These are phyloP conservation scores for Todus mexicanus DNA, from an alignment of 2,797 vertebrate species.

Conservation along the genomic window DNA sequence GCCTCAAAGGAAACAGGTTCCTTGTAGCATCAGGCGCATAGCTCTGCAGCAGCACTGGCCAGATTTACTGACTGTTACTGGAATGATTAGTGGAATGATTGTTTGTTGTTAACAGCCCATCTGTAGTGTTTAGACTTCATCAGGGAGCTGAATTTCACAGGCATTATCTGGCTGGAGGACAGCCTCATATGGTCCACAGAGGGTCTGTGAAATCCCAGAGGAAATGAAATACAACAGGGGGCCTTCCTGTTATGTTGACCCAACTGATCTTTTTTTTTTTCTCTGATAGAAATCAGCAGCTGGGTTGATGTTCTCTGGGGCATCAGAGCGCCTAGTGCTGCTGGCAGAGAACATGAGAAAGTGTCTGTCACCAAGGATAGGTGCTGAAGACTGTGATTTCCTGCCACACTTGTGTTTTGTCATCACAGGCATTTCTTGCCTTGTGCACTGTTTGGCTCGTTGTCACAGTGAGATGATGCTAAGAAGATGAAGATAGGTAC, in stretches of 20 bases:
- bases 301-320: constrained; percentile 15
- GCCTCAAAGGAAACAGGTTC: constrained; percentile 54
- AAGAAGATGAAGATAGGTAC: not conserved
- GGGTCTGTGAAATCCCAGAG: constrained; percentile 56
- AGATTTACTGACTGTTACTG: constrained; percentile 50
- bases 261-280: constrained; percentile 48
- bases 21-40: constrained; percentile 7
- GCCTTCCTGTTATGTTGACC: constrained; percentile 58
- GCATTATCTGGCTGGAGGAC: constrained; percentile 45
- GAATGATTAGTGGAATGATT: constrained; percentile 60
- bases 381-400: not conserved
- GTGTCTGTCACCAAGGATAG: not conserved
- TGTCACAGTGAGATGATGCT: not conserved
- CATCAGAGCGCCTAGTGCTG: not conserved
- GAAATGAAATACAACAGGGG: constrained; percentile 66
- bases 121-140: constrained; percentile 63
- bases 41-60: constrained; percentile 3
- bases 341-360: constrained; percentile 34
- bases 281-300: constrained; percentile 38
- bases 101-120: constrained; percentile 63
- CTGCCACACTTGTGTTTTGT: not conserved
- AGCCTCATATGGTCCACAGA: constrained; percentile 55
- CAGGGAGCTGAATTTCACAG: constrained; percentile 50
- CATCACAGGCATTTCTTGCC: not conserved
- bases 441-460: not conserved